phyloP scores from a whole-genome alignment of 2,113 vertebrate genomes.

The Microcebus tavaratra region DNA sequence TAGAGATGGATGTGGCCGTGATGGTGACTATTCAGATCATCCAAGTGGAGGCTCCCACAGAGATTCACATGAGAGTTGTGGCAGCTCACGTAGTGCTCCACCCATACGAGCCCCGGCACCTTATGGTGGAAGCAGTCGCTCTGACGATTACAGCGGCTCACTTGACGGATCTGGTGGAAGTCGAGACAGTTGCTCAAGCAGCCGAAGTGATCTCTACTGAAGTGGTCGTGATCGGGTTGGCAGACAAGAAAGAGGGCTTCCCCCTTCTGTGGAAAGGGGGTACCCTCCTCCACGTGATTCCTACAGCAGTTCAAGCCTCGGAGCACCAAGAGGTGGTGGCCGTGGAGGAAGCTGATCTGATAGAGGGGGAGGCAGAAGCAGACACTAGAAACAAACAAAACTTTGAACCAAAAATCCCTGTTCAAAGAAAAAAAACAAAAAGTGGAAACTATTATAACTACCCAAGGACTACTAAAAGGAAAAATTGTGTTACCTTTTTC shows the following conservation, averaged over 20 bases:
- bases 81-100: constrained; percentile 99
- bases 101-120: constrained; percentile 98
- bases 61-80: constrained; percentile 97
- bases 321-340: constrained; percentile 94
- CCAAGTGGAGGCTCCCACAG: constrained; percentile 95
- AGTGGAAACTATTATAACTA: constrained; percentile 89
- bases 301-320: constrained; percentile 97
- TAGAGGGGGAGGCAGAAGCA: constrained; percentile 97
- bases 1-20: constrained; percentile 94
- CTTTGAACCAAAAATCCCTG: constrained; percentile 89
- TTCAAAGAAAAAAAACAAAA: constrained; percentile 80
- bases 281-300: constrained; percentile 97
- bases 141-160: constrained; percentile 99
- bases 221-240: constrained; percentile 97
- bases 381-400: constrained; percentile 91
- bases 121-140: constrained; percentile 99
- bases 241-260: constrained; percentile 97
- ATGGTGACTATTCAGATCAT: constrained; percentile 94
- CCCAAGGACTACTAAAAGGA: constrained; percentile 79
- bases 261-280: constrained; percentile 96
- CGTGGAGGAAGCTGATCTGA: constrained; percentile 94
- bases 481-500: too few relatives aligned
- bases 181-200: constrained; percentile 99
- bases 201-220: constrained; percentile 98
- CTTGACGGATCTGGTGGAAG: constrained; percentile 97